Percentiles rank a stretch among this genome's conserved stretches.
These are phyloP conservation scores for Aurelia sp. DNA, from an alignment of 30 jellyfish, hydroid and myxozoan genomes.

Conservation along the genomic window DNA sequence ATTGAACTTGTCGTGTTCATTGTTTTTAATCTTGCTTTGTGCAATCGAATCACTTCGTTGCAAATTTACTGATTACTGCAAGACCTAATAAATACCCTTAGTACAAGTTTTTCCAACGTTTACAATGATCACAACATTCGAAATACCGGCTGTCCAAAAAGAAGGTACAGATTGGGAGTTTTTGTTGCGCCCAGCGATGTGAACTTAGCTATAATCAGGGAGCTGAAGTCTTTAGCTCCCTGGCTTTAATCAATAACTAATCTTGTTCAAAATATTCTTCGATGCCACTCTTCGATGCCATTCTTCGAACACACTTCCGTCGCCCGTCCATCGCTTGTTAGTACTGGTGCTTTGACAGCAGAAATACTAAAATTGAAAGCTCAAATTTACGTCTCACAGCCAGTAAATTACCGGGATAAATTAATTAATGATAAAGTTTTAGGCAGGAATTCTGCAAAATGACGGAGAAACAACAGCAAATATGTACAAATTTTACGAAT, in stretches of 20 bases:
- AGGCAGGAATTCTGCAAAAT: too few species aligned
- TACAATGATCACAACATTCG: background rate
- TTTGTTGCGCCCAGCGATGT: background rate
- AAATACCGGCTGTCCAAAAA: background rate
- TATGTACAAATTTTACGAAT: too few species aligned
- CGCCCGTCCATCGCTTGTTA: background rate
- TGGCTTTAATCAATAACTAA: background rate
- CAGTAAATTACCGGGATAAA: too few species aligned
- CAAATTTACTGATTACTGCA: too few species aligned
- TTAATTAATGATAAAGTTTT: too few species aligned
- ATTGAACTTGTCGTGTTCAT: background rate
- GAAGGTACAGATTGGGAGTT: background rate
- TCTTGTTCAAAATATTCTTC: background rate
- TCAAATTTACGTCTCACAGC: slow-evolving; percentile 1
- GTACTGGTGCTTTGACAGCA: background rate
- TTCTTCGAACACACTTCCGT: background rate
- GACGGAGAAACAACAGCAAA: too few species aligned
- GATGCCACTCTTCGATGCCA: too few species aligned
- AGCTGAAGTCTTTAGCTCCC: too few species aligned
- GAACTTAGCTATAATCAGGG: background rate
- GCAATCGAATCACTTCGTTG: too few species aligned
- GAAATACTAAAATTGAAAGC: background rate
- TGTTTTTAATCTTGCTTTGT: too few species aligned
- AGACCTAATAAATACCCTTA: too few species aligned
- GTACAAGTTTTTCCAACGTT: too few species aligned